Evolutionary conservation across 2,113 vertebrate species (phyloP).

Genomic region (Baryphthengus martii): DNA sequence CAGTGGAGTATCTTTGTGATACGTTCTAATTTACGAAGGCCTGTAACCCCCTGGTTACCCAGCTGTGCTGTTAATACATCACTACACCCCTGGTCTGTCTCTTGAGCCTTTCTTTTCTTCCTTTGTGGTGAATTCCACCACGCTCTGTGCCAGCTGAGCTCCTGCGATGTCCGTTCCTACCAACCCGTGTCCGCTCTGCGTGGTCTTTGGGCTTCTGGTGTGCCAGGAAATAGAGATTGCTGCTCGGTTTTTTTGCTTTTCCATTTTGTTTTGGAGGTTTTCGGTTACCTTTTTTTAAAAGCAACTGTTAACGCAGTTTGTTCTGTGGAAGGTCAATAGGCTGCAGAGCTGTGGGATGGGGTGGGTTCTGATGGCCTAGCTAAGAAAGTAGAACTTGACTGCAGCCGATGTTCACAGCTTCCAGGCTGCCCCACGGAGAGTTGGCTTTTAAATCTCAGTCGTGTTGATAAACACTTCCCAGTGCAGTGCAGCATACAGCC

Average conservation of each 20-base stretch:
- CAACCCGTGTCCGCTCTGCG: fast-evolving
- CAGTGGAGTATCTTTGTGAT: background rate
- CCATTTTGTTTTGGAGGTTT: background rate
- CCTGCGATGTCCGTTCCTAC: background rate
- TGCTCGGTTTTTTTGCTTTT: no score
- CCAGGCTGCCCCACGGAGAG: no score
- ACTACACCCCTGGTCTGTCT: fast-evolving
- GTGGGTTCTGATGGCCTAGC: background rate
- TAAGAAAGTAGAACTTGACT: background rate
- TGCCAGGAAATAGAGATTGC: background rate
- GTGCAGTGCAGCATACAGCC: background rate
- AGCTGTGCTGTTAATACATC: fast-evolving
- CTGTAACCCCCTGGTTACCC: background rate
- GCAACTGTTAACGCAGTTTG: background rate
- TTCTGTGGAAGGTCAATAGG: background rate
- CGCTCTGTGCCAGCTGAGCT: background rate
- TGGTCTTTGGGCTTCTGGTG: background rate
- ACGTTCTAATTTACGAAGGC: background rate
- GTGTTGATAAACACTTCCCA: no score
- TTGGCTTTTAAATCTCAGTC: background rate
- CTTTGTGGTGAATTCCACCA: no score
- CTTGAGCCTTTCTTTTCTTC: no score
- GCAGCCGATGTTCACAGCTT: background rate
- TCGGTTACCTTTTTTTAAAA: background rate
- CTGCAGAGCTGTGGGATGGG: fast-evolving